Evolutionary conservation across 2,797 vertebrate species (phyloP).

Genomic region (Streptopelia turtur): DNA sequence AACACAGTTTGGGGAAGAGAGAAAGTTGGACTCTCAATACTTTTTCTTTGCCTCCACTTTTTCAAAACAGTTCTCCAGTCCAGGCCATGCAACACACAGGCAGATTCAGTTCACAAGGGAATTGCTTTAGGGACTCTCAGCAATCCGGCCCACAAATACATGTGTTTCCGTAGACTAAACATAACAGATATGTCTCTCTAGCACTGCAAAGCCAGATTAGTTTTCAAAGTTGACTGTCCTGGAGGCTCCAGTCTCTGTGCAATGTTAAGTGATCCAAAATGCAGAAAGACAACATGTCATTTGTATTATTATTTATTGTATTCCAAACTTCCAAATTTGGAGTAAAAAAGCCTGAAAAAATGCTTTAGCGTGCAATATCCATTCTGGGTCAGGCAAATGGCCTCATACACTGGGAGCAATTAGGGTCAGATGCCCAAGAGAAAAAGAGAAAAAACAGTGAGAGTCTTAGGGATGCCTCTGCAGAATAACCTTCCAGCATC

Average conservation of each 20-base stretch:
- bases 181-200: not conserved
- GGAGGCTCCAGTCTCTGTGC: not conserved
- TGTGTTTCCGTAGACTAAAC: constrained; percentile 29
- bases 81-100: not conserved
- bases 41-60: not conserved
- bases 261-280: not conserved
- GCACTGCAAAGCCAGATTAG: not conserved
- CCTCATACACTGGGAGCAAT: not conserved
- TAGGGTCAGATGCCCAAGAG: not conserved
- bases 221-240: constrained; percentile 1
- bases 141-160: not conserved
- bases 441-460: fast-evolving
- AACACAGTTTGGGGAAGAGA: not conserved
- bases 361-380: not conserved
- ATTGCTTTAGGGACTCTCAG: not conserved
- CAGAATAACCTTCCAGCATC: not conserved
- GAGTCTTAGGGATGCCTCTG: not conserved
- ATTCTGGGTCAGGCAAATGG: not conserved
- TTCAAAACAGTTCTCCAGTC: not conserved
- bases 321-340: not conserved
- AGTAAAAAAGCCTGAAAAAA: constrained; percentile 13
- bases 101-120: not conserved
- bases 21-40: not conserved
- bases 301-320: constrained; percentile 43
- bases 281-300: not conserved